Base-by-base conservation (phyloP, 2,888 invertebrate species). In the Neuroscelio doddi region DNA sequence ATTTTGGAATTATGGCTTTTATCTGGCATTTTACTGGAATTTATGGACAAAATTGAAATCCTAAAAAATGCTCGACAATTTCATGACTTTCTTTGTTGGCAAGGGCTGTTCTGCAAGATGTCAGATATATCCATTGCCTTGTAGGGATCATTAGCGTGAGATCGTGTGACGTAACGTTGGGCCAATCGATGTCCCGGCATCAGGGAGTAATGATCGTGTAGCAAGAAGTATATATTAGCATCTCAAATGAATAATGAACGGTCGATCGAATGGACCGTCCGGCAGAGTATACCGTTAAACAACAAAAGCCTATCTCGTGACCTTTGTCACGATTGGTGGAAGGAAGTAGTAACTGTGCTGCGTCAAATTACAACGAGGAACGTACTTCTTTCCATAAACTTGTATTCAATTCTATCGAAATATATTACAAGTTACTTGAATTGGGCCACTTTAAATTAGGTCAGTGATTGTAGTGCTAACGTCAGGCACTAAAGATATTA, bases 161-260 rank as follows among this genome's bases (percentile, higher is more conserved):
- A 80, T 80, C 77, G 77, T 78, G 78, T 82, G 81, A 82, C 82
- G 80, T 81, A 80, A 82, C 78, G 57, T 46, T 34, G 80, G 78
- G 71, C 76, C 78, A 75, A 80, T 80, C 79, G 73, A 75, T 79
- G 77, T 79, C 78, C 69, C 73, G 70, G 71, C 73, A 73, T 72
- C 73, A 49, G 47, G 70, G 67, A 73, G 77, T 76, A 78, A 80
- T 77, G 79, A 79, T 78, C 78, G 73, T 75, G 78, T 75, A 76
- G 73, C 74, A 67, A 71, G 73, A 72, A 77, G 72, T 79, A 55
- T 64, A 55, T 61, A 80, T 81, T 81, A 80, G 80, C 81, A 80
- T 81, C 75, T 73, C 44, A 57, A 53, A 61, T 65, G 56, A 65
- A 65, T 65, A 65, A 65, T 68, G 73, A 69, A 72, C 70, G 70